Base-by-base conservation (phyloP, 2,797 vertebrate species). In the Apogon talboti region DNA sequence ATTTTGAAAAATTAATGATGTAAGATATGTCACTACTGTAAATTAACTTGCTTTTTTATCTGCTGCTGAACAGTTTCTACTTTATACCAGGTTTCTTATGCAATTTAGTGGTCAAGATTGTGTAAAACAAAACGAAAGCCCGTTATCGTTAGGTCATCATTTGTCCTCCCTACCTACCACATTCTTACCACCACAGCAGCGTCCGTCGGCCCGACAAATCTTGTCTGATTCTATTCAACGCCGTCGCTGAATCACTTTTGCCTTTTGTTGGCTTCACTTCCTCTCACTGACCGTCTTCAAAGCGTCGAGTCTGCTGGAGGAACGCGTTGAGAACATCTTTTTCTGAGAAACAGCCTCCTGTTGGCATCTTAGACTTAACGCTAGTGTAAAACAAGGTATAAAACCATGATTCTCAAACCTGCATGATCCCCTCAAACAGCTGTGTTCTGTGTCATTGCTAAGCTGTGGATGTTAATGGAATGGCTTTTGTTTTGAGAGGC, bases 11-110 rank as follows among this genome's bases (percentile, higher is more conserved):
- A 87, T 72, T 79, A 91, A 91, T 88, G 74, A 90, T 94, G 93
- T 93, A 94, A 93, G 77, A 93, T 94, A 94, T 93, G 93, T 93
- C 93, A 93, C 91, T 92, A 92, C 91, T 94, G 93, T 94, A 94
- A 93, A 93, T 92, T 74, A 92, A 91, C 92, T 92, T 92, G 90
- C 90, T 94, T 94, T 94, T 94, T 91, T 92, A 93, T 92, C 91
- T 91, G 92, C 92, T 93, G 92, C 92, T 93, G 90, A 93, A 93
- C 89, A 89, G 87, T 93, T 94, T 93, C 91, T 93, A 93, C 92
- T 93, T 93, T 92, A 89, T 93, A 93, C 89, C 92, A 94, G 90
- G 91, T 92, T 94, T 94, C 91, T 93, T 94, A 94, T 94, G 93
- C 93, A 94, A 94, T 89, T 92, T 87, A 90, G 89, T 91, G 89